Base-by-base conservation (phyloP, 2,797 vertebrate species). In the Falco concolor region DNA sequence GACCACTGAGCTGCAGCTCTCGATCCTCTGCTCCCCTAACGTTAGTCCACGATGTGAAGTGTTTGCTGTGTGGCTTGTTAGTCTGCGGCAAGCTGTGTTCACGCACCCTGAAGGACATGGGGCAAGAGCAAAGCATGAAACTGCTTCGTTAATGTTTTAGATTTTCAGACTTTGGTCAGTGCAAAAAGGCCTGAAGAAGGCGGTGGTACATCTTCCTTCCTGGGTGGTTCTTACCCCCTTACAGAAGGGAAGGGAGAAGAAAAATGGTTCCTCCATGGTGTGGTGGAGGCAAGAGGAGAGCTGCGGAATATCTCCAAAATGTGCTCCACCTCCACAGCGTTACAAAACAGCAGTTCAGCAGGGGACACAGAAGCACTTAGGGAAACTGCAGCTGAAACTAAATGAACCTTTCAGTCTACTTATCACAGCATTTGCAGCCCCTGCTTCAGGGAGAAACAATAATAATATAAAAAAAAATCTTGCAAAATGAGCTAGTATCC, bases 271-370 rank as follows among this genome's bases (percentile, higher is more conserved):
- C 73, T 52, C 36, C 1, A 8, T 53, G 56, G 8, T 74, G 34
- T 27, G 53, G 16, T 85, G 52, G 42, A 82, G 52, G 80, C 57
- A 74, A 54, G 47, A 56, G 63, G 65, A 92, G 38, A 59, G 45
- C 61, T 84, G 64, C 47, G 80, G 70, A 87, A 87, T 89, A 77
- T 96, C 91, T 80, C 93, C 76, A 76, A 67, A 87, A 59, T 1
- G 0, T 52, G 81, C 83, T 93, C 86, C 81, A 78, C 75, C 92
- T 92, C 84, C 59, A 44, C 54, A 24, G 67, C 12, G 4, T 97
- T 97, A 96, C 70, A 95, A 96, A 97, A 97, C 93, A 84, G 57
- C 54, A 88, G 96, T 97, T 97, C 96, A 96, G 59, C 38, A 0
- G 65, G 95, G 97, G 96, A 96, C 95, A 94, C 64, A 40, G 70